Evolutionary conservation across 1,140 invertebrate species (phyloP), one percentile per base, ranked within the genome.

Genomic region (Sminthurinus signatus): DNA sequence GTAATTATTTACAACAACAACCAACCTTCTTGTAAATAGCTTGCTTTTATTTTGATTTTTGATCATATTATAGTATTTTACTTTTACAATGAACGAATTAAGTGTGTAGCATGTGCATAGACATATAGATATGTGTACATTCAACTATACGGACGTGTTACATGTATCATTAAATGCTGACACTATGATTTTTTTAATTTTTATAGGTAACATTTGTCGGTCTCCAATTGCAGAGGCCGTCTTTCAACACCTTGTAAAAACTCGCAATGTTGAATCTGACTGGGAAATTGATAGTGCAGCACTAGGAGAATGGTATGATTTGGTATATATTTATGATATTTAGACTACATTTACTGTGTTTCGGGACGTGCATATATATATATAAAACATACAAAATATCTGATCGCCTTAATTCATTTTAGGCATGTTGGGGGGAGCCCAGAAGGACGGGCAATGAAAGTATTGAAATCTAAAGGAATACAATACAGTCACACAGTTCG

Each of bases 151-250:
- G 15, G 15, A 36, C n/a, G n/a, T n/a, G n/a, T n/a, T n/a, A n/a
- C n/a, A n/a, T n/a, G n/a, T n/a, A n/a, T n/a, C n/a, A n/a, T n/a
- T n/a, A n/a, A n/a, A n/a, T n/a, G n/a, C n/a, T n/a, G n/a, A n/a
- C n/a, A n/a, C n/a, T n/a, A n/a, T 61, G n/a, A 48, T 51, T 59
- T 10, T 25, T 15, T 56, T 21, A 25, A 46, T 42, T 50, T 62
- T 73, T 73, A 65, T 82, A 78, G 92, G 91, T 17, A 96, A 96
- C 73, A 96, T 94, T 70, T 96, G 93, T 76, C 83, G 93, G n/a
- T 96, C 92, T 15, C 92, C 93, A 5, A 95, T 95, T 67, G 92
- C 92, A 21, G 92, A 95, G 77, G 91, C 89, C 10, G 88, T 96
- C 0, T 94, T 96, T 78, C 76, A 81, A 29, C 81, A 93, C 67